These are phyloP conservation scores for Dolichopus griseipennis DNA, from an alignment of 2,888 invertebrate genomes.

Conservation along the genomic window DNA sequence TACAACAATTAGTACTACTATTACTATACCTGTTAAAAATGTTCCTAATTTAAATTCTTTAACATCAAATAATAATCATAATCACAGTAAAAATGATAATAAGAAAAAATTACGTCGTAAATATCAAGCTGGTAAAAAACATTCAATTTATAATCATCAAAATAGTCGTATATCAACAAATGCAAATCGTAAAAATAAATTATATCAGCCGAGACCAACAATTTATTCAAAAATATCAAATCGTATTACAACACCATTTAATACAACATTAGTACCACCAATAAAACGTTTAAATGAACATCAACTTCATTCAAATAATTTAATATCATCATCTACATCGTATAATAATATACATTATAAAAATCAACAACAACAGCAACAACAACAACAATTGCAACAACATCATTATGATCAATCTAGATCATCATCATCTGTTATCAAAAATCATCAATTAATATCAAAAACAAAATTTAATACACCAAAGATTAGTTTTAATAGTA, in stretches of 20 bases:
- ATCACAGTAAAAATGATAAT: background rate
- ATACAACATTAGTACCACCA: conserved; percentile 2
- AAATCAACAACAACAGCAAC: background rate
- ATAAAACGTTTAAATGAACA: background rate
- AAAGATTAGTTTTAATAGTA: background rate
- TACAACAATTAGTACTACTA: background rate
- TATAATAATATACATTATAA: background rate
- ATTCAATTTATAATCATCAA: conserved; percentile 3
- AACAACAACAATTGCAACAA: background rate
- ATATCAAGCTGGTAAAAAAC: background rate
- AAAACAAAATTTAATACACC: background rate
- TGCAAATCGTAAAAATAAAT: background rate
- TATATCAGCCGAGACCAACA: too few species aligned
- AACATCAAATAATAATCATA: background rate
- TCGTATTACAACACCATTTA: background rate
- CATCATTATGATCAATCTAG: background rate
- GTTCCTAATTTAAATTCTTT: background rate
- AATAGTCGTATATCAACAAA: background rate
- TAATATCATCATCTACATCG: background rate
- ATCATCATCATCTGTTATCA: background rate
- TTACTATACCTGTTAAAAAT: background rate
- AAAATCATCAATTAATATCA: background rate
- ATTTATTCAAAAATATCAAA: background rate
- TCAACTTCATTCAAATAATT: background rate
- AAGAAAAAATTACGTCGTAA: background rate